These are phyloP conservation scores for Antennarius striatus DNA, from an alignment of 2,113 vertebrate genomes.

Conservation along the genomic window DNA sequence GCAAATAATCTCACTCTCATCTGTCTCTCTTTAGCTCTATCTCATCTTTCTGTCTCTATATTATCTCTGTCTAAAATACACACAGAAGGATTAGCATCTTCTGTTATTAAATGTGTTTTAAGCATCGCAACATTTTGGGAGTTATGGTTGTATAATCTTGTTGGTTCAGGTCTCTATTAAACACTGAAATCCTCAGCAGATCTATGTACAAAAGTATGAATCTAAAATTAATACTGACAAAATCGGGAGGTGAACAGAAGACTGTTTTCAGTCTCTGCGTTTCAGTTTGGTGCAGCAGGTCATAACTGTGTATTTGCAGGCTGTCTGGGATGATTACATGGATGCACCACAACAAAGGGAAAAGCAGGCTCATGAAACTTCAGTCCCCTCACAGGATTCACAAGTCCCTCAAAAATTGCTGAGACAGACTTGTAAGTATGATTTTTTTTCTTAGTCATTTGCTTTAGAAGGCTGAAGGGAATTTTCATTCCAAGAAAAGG, in stretches of 20 bases:
- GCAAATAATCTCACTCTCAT: no score
- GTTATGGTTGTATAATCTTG: no score
- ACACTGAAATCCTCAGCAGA: background rate
- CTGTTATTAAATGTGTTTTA: no score
- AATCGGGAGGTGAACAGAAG: background rate
- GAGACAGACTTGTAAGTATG: constrained; percentile 85
- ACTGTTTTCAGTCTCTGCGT: background rate
- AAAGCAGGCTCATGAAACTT: constrained; percentile 75
- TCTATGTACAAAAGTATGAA: background rate
- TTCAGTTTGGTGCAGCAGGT: no score
- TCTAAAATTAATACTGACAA: background rate
- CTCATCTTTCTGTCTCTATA: no score
- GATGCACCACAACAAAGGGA: constrained; percentile 85
- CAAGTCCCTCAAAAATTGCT: constrained; percentile 80
- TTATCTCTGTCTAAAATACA: no score
- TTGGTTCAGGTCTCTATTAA: no score
- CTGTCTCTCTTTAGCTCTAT: no score
- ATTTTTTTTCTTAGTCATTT: background rate
- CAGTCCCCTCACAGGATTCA: constrained; percentile 69
- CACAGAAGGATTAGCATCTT: no score
- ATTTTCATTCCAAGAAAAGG: constrained; percentile 17
- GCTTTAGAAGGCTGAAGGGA: background rate
- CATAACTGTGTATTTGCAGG: constrained; percentile 69
- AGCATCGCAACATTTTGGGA: no score
- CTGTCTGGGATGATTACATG: constrained; percentile 90